Evolutionary conservation across 2,888 invertebrate genomes (phyloP).

Genomic region (Nymphalis polychloros): DNA sequence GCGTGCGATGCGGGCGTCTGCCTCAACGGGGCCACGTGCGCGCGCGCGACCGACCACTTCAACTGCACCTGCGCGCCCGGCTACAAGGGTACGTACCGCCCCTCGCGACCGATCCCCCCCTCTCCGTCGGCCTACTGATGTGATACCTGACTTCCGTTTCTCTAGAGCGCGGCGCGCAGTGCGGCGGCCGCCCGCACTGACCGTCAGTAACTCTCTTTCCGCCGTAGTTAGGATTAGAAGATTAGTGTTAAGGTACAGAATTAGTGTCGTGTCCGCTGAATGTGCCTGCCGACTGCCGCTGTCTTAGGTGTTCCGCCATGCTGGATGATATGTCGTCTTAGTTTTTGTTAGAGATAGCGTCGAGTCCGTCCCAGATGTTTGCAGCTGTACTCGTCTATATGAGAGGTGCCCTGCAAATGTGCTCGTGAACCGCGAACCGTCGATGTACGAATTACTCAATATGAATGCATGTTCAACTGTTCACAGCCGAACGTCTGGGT

Average conservation of each 20-base stretch:
- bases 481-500: background rate
- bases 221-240: constrained; percentile 34
- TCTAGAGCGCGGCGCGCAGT: constrained; percentile 27
- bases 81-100: constrained; percentile 81
- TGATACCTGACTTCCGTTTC: constrained; percentile 5
- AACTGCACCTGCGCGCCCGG: constrained; percentile 87
- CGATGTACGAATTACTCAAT: too few species aligned
- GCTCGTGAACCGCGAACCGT: too few species aligned
- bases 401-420: background rate
- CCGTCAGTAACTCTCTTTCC: background rate
- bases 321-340: constrained; percentile 11
- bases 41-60: constrained; percentile 76
- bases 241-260: constrained; percentile 35
- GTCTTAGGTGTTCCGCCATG: constrained; percentile 10
- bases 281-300: constrained; percentile 26
- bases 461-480: too few species aligned
- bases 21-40: constrained; percentile 88
- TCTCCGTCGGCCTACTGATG: background rate
- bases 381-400: background rate
- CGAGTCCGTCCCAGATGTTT: background rate
- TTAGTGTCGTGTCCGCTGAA: constrained; percentile 18
- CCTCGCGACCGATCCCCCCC: background rate
- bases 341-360: background rate
- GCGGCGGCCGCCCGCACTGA: constrained; percentile 13
- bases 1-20: constrained; percentile 88